Conservation (phyloP, 2,797 vertebrate genomes). For the Atherinosoma microstoma region DNA sequence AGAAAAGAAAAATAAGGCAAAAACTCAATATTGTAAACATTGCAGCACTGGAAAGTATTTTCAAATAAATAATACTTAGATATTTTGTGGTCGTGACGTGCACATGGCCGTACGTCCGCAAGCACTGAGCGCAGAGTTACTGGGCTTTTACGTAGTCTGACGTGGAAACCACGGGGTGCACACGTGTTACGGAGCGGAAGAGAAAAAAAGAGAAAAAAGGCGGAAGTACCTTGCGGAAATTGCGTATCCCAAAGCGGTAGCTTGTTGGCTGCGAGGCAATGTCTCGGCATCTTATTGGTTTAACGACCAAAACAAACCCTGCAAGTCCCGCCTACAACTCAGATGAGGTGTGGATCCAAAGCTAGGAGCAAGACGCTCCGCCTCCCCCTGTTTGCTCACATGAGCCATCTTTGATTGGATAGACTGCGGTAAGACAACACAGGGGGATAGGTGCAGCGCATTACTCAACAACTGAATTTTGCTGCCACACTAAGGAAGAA, state of each 20-base stretch:
- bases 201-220: background rate
- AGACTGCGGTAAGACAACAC: background rate
- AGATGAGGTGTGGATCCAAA: slow-evolving; percentile 12
- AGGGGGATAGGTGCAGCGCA: background rate
- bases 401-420: slow-evolving; percentile 14
- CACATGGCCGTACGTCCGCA: background rate
- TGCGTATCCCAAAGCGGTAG: background rate
- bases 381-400: background rate
- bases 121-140: background rate
- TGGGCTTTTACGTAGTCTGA: background rate
- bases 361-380: slow-evolving; percentile 5
- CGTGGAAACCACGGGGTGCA: background rate
- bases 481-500: slow-evolving; percentile 76
- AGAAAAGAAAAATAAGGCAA: too few relatives aligned
- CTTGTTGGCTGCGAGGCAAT: slow-evolving; percentile 46
- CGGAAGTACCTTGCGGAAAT: slow-evolving; percentile 31
- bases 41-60: background rate
- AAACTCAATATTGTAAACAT: too few relatives aligned
- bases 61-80: background rate
- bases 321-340: slow-evolving; percentile 40
- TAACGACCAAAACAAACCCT: slow-evolving; percentile 58
- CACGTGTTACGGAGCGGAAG: background rate
- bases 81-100: background rate
- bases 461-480: slow-evolving; percentile 53
- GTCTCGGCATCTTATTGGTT: slow-evolving; percentile 44